phyloP scores from a whole-genome alignment of 2,797 vertebrate genomes.

The Ctenopoma kingsleyae region DNA sequence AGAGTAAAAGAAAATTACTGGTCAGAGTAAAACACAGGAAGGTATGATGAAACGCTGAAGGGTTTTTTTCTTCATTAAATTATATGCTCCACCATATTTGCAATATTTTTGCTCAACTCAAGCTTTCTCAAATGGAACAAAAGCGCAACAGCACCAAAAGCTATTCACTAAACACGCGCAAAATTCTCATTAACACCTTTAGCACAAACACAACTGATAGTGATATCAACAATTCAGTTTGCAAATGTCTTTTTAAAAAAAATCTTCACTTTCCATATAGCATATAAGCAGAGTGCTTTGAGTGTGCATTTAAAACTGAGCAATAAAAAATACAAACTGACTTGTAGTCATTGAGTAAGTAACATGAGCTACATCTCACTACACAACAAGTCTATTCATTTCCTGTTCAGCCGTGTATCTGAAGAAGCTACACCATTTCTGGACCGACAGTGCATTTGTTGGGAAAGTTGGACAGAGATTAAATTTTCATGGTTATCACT shows the following conservation, averaged over 20 bases:
- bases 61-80: constrained; percentile 4
- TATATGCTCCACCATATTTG: constrained; percentile 19
- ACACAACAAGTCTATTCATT: constrained; percentile 42
- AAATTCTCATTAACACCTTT: not conserved
- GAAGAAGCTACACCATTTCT: constrained; percentile 35
- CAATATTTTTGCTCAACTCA: not conserved
- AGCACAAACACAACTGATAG: not conserved
- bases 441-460: constrained; percentile 12
- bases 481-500: constrained; percentile 27
- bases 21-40: constrained; percentile 9
- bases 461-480: constrained; percentile 29
- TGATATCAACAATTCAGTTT: constrained; percentile 12
- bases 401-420: constrained; percentile 31
- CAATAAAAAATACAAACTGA: constrained; percentile 23
- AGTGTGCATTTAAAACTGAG: not conserved
- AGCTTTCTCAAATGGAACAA: not conserved
- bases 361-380: constrained; percentile 12
- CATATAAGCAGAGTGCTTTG: no score
- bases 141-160: not conserved
- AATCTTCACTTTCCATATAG: no score
- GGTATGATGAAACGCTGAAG: constrained; percentile 9
- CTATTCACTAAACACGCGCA: not conserved
- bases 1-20: not conserved
- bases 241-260: not conserved
- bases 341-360: not conserved